Base-by-base conservation (phyloP, 2,797 vertebrate genomes). In the Oreochromis mossambicus region DNA sequence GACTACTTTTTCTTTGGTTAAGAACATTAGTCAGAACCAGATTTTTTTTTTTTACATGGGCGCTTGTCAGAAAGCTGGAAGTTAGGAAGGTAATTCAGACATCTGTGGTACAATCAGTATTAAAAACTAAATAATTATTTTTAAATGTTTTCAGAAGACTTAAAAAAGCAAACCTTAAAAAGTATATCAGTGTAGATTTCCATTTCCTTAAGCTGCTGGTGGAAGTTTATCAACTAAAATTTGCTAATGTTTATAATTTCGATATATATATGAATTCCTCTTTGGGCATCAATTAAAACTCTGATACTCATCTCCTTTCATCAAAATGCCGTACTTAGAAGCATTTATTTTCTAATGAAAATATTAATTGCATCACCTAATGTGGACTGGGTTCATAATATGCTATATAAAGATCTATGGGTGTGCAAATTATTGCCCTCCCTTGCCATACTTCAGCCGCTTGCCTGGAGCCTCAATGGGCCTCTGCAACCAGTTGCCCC, bases 1-100 rank as follows among this genome's bases (percentile, higher is more conserved):
- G 76, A 75, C 75, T 38, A 55, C 38, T 83, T 66, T 88, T 89
- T 81, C 77, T 66, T 87, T 85, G 78, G 29, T 77, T 79, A 73
- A 82, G 75, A 83, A 78, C 70, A 79, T 85, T 73, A 79, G 75
- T 56, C 54, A 87, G 52, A 92, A 61, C 77, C 3, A 1, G 36
- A 68, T 86, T 86, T 79, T 63, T 78, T 83, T 24, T 21, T 26
- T 73, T 77, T 55, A 82, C 68, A 55, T 17, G 48, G 68, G 61
- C 19, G n/a, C 32, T 29, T 80, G 26, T 68, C 51, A 80, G 55
- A 34, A 73, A 5, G 41, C 4, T 81, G 38, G 66, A 70, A 70
- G 13, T 14, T 46, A 46, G 21, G 24, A 73, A 46, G 14, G 24
- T 15, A 46, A 48, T 48, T 7, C 8, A 26, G 41, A 46, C 24